Evolutionary conservation across 2,888 invertebrate genomes (phyloP).

Genomic region (Campaea margaritaria): DNA sequence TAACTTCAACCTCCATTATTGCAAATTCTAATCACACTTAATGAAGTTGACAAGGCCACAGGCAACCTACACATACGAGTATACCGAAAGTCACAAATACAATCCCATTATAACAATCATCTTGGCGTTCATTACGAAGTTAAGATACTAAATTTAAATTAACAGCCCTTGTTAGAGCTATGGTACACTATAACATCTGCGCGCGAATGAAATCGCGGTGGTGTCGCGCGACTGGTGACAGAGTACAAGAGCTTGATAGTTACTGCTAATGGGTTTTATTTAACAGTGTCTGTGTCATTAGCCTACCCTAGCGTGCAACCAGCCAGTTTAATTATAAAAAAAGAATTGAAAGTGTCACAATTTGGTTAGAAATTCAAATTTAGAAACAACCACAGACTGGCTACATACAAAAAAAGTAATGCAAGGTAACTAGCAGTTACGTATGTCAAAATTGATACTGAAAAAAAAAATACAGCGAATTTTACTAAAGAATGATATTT

Average conservation of each 20-base stretch:
- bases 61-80: constrained; percentile 31
- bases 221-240: constrained; percentile 43
- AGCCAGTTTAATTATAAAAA: not conserved
- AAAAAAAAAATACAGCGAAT: not conserved
- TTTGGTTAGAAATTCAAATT: not conserved
- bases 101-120: constrained; percentile 83
- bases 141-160: constrained; percentile 85
- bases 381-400: not conserved
- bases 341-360: not conserved
- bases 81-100: constrained; percentile 57
- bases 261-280: constrained; percentile 30
- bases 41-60: constrained; percentile 44
- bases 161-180: constrained; percentile 84
- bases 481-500: too few relatives aligned
- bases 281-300: constrained; percentile 1
- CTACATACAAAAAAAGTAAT: too few relatives aligned
- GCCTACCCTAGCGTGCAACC: not conserved
- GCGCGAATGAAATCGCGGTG: constrained; percentile 65
- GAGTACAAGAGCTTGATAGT: constrained; percentile 27
- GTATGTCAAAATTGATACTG: too few relatives aligned
- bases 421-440: too few relatives aligned
- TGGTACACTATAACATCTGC: constrained; percentile 67
- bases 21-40: constrained; percentile 34
- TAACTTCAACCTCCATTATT: constrained; percentile 6
- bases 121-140: constrained; percentile 81